These are phyloP conservation scores for Mustelus asterias DNA, from an alignment of 2,113 vertebrate genomes.

Conservation along the genomic window DNA sequence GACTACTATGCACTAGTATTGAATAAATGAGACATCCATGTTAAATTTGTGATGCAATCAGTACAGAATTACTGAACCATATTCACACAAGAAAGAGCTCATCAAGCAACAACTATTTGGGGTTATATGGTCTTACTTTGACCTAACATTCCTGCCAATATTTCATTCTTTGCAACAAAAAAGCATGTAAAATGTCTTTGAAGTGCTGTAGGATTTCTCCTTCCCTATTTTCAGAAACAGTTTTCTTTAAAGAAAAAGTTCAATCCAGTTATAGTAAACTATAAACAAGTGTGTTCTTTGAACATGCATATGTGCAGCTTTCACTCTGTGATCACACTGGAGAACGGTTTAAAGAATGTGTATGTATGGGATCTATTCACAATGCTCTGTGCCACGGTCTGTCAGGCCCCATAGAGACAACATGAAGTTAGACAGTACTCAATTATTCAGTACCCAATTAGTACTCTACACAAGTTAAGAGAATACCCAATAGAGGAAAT, in stretches of 20 bases:
- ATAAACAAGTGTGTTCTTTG: neutral
- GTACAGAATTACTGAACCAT: neutral
- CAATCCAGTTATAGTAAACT: neutral
- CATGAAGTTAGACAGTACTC: neutral
- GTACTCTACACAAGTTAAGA: neutral
- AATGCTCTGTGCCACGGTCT: conserved; percentile 3
- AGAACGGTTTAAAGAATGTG: neutral
- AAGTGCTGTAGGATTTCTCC: neutral
- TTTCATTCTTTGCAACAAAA: neutral
- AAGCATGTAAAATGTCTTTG: neutral
- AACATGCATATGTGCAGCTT: neutral
- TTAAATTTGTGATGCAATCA: neutral
- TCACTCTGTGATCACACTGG: neutral
- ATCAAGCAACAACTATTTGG: neutral
- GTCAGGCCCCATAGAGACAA: neutral
- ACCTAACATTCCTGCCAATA: neutral
- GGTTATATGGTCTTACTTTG: neutral
- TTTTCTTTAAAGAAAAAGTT: neutral
- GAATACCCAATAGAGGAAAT: neutral
- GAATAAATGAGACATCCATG: neutral
- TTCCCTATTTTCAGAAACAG: neutral
- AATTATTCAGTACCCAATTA: too few species aligned
- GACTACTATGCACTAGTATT: neutral
- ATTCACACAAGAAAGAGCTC: neutral
- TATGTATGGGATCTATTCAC: neutral